A percentile compares a stretch with the other conserved stretches of the same genome.
These are phyloP conservation scores for Todiramphus chloris DNA, from an alignment of 2,113 vertebrate species.

Conservation along the genomic window DNA sequence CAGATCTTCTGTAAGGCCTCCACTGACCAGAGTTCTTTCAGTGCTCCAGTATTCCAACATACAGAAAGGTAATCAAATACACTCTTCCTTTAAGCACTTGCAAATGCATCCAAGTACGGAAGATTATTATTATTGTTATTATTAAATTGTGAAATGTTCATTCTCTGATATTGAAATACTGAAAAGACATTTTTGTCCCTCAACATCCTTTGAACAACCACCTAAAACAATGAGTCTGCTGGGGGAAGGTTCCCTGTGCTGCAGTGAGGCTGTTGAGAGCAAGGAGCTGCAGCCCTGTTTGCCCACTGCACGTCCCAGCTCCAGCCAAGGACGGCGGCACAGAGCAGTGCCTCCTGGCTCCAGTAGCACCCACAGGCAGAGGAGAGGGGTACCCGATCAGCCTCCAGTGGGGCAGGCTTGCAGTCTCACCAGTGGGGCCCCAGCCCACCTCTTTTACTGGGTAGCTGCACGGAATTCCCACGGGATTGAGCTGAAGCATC, in stretches of 20 bases:
- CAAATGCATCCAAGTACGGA: background rate
- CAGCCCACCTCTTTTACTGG: background rate
- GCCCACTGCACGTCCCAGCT: rapidly evolving
- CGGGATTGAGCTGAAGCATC: background rate
- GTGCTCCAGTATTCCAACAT: background rate
- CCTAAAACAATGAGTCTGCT: background rate
- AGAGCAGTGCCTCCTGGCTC: background rate
- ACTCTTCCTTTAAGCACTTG: background rate
- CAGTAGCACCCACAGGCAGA: background rate
- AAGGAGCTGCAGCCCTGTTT: background rate
- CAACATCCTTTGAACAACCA: background rate
- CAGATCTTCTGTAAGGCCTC: background rate
- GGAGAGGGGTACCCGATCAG: background rate
- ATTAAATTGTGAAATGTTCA: background rate
- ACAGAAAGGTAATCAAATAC: background rate
- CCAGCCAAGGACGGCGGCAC: background rate
- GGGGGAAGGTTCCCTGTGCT: rapidly evolving
- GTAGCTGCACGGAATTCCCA: background rate
- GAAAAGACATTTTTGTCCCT: background rate
- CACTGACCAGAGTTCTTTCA: background rate
- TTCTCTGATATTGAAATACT: background rate
- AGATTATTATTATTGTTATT: background rate
- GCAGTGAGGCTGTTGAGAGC: background rate
- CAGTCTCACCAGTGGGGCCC: background rate
- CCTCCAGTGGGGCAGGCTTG: background rate